phyloP scores from a whole-genome alignment of 2,113 vertebrate genomes.

The Vulpes ferrilata region DNA sequence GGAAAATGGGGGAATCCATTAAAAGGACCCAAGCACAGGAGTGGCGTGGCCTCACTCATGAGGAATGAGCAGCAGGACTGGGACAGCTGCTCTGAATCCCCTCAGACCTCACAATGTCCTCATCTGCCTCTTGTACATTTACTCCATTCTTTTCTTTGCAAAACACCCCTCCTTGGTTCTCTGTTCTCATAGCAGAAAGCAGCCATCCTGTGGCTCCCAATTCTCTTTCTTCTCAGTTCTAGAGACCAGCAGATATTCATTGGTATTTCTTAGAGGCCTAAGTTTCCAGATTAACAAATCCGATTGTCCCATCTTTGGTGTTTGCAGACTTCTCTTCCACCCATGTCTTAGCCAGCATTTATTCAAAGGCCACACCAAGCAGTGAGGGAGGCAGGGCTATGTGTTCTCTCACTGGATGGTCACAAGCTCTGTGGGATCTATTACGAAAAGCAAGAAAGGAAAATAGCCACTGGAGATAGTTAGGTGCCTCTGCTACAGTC shows the following conservation, averaged over 20 bases:
- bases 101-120: neutral
- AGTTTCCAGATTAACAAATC: conserved; percentile 11
- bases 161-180: neutral
- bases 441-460: neutral
- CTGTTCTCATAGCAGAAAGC: neutral
- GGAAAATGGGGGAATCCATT: neutral
- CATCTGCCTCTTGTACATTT: neutral
- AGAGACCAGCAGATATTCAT: neutral
- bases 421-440: neutral
- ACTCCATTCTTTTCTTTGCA: neutral
- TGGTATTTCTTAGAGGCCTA: neutral
- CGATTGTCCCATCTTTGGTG: neutral
- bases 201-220: neutral
- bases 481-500: neutral
- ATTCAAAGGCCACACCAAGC: neutral
- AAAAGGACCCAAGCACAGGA: neutral
- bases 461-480: neutral
- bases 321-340: neutral
- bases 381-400: neutral
- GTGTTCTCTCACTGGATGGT: neutral
- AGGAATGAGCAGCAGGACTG: neutral
- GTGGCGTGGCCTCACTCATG: neutral
- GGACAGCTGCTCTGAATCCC: neutral
- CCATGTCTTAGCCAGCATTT: neutral
- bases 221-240: neutral